Base-by-base conservation (phyloP, 2,888 invertebrate genomes). In the Digitonthophagus gazella region DNA sequence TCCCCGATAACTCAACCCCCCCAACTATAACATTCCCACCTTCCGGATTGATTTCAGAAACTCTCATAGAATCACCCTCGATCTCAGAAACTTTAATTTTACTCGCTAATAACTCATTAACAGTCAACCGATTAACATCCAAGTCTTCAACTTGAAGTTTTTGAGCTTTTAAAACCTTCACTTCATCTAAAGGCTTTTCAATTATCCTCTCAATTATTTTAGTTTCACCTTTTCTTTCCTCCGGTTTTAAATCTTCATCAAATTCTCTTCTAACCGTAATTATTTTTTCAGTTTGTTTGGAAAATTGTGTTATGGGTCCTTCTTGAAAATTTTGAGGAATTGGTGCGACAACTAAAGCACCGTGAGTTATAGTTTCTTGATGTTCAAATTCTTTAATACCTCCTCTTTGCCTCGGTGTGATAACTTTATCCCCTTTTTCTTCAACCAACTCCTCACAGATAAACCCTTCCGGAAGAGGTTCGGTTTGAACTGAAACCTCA, bases 401-500 rank as follows among this genome's bases (percentile, higher is more conserved):
- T 74, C 89, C 86, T 11, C 88, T 89, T 2, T 68, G 72, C 18
- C 72, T 75, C n/a, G 77, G 76, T 20, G 77, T 75, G 64, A 76
- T 73, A 44, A 78, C 73, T 61, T 71, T 71, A 69, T 78, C 85
- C 71, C 75, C 74, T 61, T 76, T 75, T 71, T 79, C 78, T 63
- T 86, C 85, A 68, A 85, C 78, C 15, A 86, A 83, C 74, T 86
- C 83, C 77, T 91, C 91, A 78, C 89, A 89, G 72, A 88, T 87
- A 69, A 91, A 88, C 75, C 93, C 93, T 75, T 93, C 93, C 0
- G 93, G 92, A 58, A 94, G 80, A 0, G 93, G 93, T 82, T 95
- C 94, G 0, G 94, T 95, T 83, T 95, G 94, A 0, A 93, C 93
- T 0, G 92, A 93, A 3, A 91, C 90, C 78, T 92, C 91, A 18